Evolutionary conservation across 2,888 invertebrate species (phyloP), one percentile per base, ranked within the genome.

Genomic region (Sinhomidia bicolor): DNA sequence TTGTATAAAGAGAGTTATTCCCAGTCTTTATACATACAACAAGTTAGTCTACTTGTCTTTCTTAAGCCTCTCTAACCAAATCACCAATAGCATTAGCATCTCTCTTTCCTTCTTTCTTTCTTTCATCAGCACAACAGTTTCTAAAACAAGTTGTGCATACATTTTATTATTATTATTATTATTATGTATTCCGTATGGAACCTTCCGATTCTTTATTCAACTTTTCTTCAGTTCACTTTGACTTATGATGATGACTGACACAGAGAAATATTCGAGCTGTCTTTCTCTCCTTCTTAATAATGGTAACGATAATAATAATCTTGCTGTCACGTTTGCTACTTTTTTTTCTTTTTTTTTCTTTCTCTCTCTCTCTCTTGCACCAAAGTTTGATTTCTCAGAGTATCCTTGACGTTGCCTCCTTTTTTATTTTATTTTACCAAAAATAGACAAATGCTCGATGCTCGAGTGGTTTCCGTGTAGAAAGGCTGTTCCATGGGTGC

Each of bases 201-300:
- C 14, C 23, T 57, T 17, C 68, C n/a, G 17, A n/a, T 65, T 68
- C 20, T 9, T 20, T 6, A 7, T 7, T 23, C 10, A 41, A 41
- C 41, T 44, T 44, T 71, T 23, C 41, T 7, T 68, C 17, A 68
- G 41, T 41, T 71, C 41, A 20, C 17, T 71, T 71, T 78, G 60
- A 57, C 60, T 65, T 62, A 41, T 76, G 68, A 71, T 71, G 41
- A 71, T 23, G 85, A 85, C 65, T 85, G 85, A 78, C 85, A 76
- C n/a, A 85, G 10, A 29, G 76, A 78, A 62, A 7, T 36, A 36
- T 54, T 74, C 74, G 4, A 10, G 9, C 65, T 85, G 78, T 76
- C 76, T 65, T 62, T 20, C 57, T 74, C 36, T 36, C 7, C 36
- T 36, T 36, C 36, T 36, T 36, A 36, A 36, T 36, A 36, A 36